These are phyloP conservation scores for Plodia interpunctella DNA, from an alignment of 1,140 invertebrate genomes.

Conservation along the genomic window DNA sequence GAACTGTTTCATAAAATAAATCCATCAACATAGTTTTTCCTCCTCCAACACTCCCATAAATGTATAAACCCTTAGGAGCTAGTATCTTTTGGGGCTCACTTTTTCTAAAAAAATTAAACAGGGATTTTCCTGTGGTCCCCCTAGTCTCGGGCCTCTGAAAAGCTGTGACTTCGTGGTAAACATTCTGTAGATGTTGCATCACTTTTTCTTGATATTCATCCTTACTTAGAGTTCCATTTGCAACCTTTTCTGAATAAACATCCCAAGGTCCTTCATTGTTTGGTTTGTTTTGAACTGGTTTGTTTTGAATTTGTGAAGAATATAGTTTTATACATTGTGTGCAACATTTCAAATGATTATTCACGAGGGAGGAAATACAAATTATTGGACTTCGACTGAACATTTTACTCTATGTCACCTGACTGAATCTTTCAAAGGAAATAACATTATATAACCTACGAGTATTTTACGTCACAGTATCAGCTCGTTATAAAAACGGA, in stretches of 20 bases:
- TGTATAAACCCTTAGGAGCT: constrained; percentile 87
- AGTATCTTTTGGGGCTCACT: constrained; percentile 67
- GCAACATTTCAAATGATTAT: constrained; percentile 37
- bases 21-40: constrained; percentile 99
- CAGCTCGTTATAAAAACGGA: background rate
- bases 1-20: constrained; percentile 88
- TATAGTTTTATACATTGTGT: constrained; percentile 46
- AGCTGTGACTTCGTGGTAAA: constrained; percentile 81
- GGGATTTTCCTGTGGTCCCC: constrained; percentile 46
- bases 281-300: too few relatives aligned
- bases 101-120: constrained; percentile 69
- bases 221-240: constrained; percentile 70
- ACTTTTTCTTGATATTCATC: constrained; percentile 86
- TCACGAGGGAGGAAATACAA: constrained; percentile 37
- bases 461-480: constrained; percentile 2
- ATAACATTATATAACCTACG: constrained; percentile 35
- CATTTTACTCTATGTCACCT: constrained; percentile 45
- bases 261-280: constrained; percentile 67
- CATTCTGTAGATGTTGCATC: constrained; percentile 81
- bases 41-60: constrained; percentile 92
- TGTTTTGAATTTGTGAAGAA: constrained; percentile 45
- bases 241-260: constrained; percentile 79
- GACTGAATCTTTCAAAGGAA: constrained; percentile 20
- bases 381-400: constrained; percentile 36
- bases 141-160: constrained; percentile 77